phyloP scores from a whole-genome alignment of 2,113 vertebrate species.

The Thermophis baileyi region DNA sequence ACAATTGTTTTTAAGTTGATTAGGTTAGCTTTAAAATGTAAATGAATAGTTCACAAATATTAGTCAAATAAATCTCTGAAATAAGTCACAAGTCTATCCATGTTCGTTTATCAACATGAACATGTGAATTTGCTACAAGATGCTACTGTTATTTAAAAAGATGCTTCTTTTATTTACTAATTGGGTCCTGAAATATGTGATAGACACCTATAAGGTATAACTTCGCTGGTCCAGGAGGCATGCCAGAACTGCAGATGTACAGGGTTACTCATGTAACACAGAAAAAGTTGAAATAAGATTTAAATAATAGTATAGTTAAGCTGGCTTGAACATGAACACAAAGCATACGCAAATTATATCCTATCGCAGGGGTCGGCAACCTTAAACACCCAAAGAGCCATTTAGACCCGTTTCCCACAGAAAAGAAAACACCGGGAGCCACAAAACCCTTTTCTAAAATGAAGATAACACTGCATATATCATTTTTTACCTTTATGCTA shows the following conservation, averaged over 20 bases:
- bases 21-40: neutral
- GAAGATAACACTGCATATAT: too few relatives aligned
- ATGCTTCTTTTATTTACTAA: neutral
- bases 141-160: neutral
- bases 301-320: neutral
- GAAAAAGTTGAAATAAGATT: neutral
- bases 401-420: too few relatives aligned
- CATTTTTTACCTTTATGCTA: too few relatives aligned
- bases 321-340: neutral
- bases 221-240: neutral
- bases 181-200: neutral
- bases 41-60: neutral
- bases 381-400: too few relatives aligned
- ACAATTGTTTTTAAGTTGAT: neutral
- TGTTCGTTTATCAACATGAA: neutral
- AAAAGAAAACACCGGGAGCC: too few relatives aligned
- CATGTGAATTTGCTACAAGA: neutral
- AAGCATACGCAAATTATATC: neutral
- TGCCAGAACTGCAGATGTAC: neutral
- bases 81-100: neutral
- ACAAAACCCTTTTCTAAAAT: too few relatives aligned
- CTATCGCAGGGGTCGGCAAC: too few relatives aligned
- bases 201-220: neutral
- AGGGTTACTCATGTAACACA: neutral
- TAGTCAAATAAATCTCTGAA: neutral